phyloP scores from a whole-genome alignment of 1,140 invertebrate species.

The Lysiphlebus fabarum region DNA sequence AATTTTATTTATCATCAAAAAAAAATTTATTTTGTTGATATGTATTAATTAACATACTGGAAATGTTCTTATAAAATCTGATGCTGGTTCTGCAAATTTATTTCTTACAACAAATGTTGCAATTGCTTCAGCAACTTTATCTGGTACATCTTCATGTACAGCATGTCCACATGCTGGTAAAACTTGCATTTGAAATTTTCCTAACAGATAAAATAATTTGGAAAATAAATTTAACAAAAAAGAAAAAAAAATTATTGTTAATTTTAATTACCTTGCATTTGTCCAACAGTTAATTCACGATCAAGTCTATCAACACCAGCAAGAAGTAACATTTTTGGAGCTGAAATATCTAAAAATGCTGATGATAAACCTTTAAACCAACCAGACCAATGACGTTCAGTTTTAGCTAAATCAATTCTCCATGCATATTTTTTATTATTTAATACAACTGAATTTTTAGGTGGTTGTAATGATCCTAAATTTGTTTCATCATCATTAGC shows the following conservation, averaged over 20 bases:
- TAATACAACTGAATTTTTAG: constrained; percentile 21
- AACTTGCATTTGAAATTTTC: constrained; percentile 99
- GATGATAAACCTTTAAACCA: constrained; percentile 95
- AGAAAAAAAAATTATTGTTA: too few relatives aligned
- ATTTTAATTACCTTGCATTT: constrained; percentile 84
- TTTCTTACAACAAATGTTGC: constrained; percentile 87
- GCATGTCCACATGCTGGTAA: constrained; percentile 92
- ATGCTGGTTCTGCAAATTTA: constrained; percentile 73
- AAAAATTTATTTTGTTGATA: background rate
- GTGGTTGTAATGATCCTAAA: constrained; percentile 30
- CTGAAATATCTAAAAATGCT: constrained; percentile 67
- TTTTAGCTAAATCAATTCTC: constrained; percentile 87
- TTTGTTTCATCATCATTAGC: background rate
- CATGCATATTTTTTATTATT: constrained; percentile 68
- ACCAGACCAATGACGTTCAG: constrained; percentile 86
- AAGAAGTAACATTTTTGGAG: constrained; percentile 86
- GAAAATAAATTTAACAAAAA: too few relatives aligned
- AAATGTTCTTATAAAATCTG: constrained; percentile 58
- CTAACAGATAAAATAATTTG: too few relatives aligned
- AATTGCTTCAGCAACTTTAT: constrained; percentile 86
- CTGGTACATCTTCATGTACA: constrained; percentile 96
- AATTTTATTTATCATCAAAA: background rate
- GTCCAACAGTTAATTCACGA: constrained; percentile 91
- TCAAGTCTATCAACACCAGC: constrained; percentile 94
- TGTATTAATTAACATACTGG: constrained; percentile 24